Conservation (phyloP, 2,888 invertebrate genomes). For the Dione vanillae region DNA sequence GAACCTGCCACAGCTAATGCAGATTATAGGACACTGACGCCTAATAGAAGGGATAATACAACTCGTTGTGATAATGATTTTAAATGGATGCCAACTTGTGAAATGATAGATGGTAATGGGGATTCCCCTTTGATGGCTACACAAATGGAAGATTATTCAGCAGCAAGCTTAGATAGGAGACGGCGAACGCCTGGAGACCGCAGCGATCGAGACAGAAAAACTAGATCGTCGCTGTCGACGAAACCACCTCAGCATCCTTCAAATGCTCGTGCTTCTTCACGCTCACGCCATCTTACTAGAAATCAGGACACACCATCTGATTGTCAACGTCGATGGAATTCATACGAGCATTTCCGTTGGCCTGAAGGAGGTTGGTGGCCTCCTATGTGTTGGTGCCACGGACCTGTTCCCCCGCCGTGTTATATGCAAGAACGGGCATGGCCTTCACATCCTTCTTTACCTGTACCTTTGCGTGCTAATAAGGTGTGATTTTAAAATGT, state of each 20-base stretch:
- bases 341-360: slow-evolving; percentile 85
- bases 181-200: slow-evolving; percentile 79
- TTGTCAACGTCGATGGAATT: slow-evolving; percentile 78
- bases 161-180: slow-evolving; percentile 84
- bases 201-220: slow-evolving; percentile 86
- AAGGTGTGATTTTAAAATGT: slow-evolving; percentile 67
- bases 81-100: slow-evolving; percentile 85
- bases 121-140: slow-evolving; percentile 62
- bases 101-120: slow-evolving; percentile 64
- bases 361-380: slow-evolving; percentile 83
- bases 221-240: slow-evolving; percentile 84
- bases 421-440: slow-evolving; percentile 79
- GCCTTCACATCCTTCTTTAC: slow-evolving; percentile 79
- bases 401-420: slow-evolving; percentile 75
- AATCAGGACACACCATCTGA: slow-evolving; percentile 75
- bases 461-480: slow-evolving; percentile 64
- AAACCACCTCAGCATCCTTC: slow-evolving; percentile 79
- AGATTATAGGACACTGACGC: slow-evolving; percentile 83
- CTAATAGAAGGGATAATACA: slow-evolving; percentile 81
- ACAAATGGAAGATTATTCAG: slow-evolving; percentile 65
- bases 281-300: slow-evolving; percentile 65
- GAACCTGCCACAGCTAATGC: slow-evolving; percentile 84
- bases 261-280: slow-evolving; percentile 72
- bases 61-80: slow-evolving; percentile 87
- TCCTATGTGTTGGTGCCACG: slow-evolving; percentile 76